Base-by-base conservation (phyloP, 2,797 vertebrate genomes). In the Siniperca obscura region DNA sequence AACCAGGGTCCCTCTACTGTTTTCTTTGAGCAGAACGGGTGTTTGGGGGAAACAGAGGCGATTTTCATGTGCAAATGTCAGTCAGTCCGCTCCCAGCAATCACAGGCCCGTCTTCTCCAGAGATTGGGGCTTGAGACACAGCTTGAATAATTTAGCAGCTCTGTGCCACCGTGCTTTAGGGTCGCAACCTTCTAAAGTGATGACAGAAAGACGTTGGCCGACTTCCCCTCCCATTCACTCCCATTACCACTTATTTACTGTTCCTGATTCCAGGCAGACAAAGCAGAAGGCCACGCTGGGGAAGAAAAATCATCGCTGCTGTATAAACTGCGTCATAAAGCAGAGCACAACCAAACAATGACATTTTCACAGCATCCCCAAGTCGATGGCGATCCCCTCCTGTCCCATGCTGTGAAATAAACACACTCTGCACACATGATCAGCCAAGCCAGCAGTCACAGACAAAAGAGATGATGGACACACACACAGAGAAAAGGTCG, bases 21-120 rank as follows among this genome's bases (percentile, higher is more conserved):
- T 95, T 94, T 93, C 90, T 90, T 92, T 94, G 91, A 95, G 93
- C 92, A 91, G 83, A 90, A 93, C 78, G 76, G 86, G 89, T 95
- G 94, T 95, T 95, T 94, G 88, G 92, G 91, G 92, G 86, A 90
- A 93, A 93, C 89, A 87, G 91, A 93, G 90, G 84, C 82, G 92
- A 96, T 96, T 96, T 96, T 96, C 95, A 96, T 96, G 95, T 96
- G 96, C 95, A 96, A 96, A 96, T 96, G 96, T 96, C 96, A 96
- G 93, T 96, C 95, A 95, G 92, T 95, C 94, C 65, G 93, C 94
- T 95, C 92, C 92, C 91, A 96, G 95, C 95, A 96, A 96, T 96
- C 95, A 96, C 92, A 94, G 94, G 88, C 85, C 88, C 78, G 80
- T 92, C 94, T 94, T 84, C 95, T 96, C 95, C 90, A 76, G 95